Percentiles rank a stretch among this genome's conserved stretches.
Conservation (phyloP, 2,888 invertebrate species). For the Agapetus fuscipes region DNA sequence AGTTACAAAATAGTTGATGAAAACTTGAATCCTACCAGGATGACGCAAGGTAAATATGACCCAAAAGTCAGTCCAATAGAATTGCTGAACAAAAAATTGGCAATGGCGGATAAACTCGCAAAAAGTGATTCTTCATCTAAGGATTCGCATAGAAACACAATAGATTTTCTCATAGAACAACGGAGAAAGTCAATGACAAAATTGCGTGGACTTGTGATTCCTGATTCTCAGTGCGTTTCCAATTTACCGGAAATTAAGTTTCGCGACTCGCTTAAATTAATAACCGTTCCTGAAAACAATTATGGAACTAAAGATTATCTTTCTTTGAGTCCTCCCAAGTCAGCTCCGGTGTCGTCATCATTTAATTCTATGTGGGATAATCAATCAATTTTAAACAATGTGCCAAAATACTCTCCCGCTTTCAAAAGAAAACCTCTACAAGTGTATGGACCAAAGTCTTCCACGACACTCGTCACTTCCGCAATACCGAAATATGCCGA, state of each 20-base stretch:
- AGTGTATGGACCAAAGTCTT: slow-evolving; percentile 39
- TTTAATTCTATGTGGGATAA: slow-evolving; percentile 31
- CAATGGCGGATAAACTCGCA: slow-evolving; percentile 30
- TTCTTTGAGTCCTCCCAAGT: slow-evolving; percentile 10
- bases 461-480: slow-evolving; percentile 24
- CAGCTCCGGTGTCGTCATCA: slow-evolving; percentile 17
- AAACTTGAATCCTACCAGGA: neutral
- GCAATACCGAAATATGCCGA: slow-evolving; percentile 7
- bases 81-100: slow-evolving; percentile 10
- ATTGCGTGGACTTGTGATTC: slow-evolving; percentile 79
- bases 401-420: slow-evolving; percentile 75
- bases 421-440: slow-evolving; percentile 68
- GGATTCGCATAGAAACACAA: slow-evolving; percentile 51
- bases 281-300: slow-evolving; percentile 17
- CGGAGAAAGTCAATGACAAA: slow-evolving; percentile 75
- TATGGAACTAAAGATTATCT: neutral
- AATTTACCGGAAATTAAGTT: slow-evolving; percentile 80
- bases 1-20: neutral
- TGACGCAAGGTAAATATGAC: slow-evolving; percentile 27
- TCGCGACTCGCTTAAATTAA: slow-evolving; percentile 40
- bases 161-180: slow-evolving; percentile 71
- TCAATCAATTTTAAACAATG: slow-evolving; percentile 35
- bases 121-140: slow-evolving; percentile 38
- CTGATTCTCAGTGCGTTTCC: slow-evolving; percentile 61
- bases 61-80: slow-evolving; percentile 40